Evolutionary conservation across 2,888 invertebrate genomes (phyloP), one percentile per base, ranked within the genome.

Genomic region (Anaspis maculata): DNA sequence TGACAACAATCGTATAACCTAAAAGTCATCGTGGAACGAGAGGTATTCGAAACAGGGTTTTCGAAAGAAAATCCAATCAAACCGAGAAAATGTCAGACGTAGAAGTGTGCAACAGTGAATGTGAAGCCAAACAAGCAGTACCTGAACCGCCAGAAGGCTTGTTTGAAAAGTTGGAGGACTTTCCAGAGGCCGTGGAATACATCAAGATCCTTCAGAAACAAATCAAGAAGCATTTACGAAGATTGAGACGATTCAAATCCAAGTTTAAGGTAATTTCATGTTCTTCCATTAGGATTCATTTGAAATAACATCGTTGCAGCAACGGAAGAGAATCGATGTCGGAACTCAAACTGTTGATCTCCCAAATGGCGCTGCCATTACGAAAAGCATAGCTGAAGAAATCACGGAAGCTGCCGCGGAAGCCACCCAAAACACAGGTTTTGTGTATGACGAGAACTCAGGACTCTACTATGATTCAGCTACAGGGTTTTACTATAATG

Each of bases 401-500:
- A 85, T 88, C 29, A 81, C 77, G 27, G 74, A 83, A 59, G 83
- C 75, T 2, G 87, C 87, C 0, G 80, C 84, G 59, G 73, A 72
- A 57, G 84, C 82, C 3, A 63, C 83, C 56, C 75, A 79, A 49
- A 73, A 83, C 46, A 76, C 76, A 27, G 85, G 85, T 11, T 88
- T 89, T 72, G 82, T 88, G 15, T 90, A 84, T 64, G 89, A 91
- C 45, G 80, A 84, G 55, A 83, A 82, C 2, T 84, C 85, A 13
- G 89, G 89, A 45, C 74, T 89, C 67, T 91, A 90, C 65, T 90
- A 89, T 63, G 88, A 91, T 64, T 84, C 82, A 48, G 82, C 79
- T 54, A 83, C 86, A 46, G 89, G 90, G 41, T 91, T 88, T 67
- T 91, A 91, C 67, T 91, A 90, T 59, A 87, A 89, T 70, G 77